Evolutionary conservation across 35 echinoderm and acorn worm genomes (phyloP).

Genomic region (Diadema setosum): DNA sequence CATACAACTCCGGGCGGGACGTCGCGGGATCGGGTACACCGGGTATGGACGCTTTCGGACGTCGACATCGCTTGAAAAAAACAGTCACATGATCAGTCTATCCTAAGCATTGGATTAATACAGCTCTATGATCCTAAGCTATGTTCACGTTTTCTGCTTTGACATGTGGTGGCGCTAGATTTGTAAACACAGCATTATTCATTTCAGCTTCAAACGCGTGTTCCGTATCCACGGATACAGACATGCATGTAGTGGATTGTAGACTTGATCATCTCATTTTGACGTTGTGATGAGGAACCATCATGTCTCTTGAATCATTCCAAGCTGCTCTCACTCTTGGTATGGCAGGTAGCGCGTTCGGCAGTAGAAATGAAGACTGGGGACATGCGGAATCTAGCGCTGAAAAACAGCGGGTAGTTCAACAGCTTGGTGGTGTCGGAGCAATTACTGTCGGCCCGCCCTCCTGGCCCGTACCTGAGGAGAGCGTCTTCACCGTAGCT

Average conservation of each 20-base stretch:
- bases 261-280: not conserved
- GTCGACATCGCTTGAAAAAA: too few species aligned
- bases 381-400: not conserved
- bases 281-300: not conserved
- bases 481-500: slow-evolving; percentile 51
- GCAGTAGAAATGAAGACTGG: slow-evolving; percentile 1
- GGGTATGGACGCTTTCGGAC: too few species aligned
- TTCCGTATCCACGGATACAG: slow-evolving; percentile 2
- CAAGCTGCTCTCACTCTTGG: slow-evolving; percentile 73
- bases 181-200: too few species aligned
- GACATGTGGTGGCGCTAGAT: too few species aligned
- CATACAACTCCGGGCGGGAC: too few species aligned
- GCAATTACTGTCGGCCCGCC: slow-evolving; percentile 4
- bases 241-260: not conserved
- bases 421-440: not conserved
- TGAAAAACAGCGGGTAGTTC: not conserved
- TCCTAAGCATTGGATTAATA: too few species aligned
- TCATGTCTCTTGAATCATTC: slow-evolving; percentile 82
- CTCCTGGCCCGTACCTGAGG: slow-evolving; percentile 58
- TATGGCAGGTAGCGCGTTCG: slow-evolving; percentile 43
- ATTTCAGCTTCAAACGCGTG: too few species aligned
- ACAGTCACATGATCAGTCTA: too few species aligned
- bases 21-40: too few species aligned
- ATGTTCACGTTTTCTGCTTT: too few species aligned
- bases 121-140: too few species aligned